Evolutionary conservation across 2,797 vertebrate species (phyloP), one percentile per base, ranked within the genome.

Genomic region (Pelobates cultripes): DNA sequence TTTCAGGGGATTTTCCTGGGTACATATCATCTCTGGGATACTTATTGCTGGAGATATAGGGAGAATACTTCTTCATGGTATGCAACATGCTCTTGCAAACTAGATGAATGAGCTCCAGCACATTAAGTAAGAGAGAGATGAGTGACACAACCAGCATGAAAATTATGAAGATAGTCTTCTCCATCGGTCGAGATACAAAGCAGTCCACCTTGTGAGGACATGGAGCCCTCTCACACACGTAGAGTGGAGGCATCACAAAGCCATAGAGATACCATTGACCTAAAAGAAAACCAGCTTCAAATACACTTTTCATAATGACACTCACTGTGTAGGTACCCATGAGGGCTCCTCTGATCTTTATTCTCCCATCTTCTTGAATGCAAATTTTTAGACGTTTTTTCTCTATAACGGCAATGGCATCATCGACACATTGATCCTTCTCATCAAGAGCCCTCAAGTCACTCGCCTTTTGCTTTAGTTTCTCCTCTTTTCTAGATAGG

Each of bases 81-180:
- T 79, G 68, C 10, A 88, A 79, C 83, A 96, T 66, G 85, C 90
- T 94, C 89, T 95, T 96, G 83, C 92, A 95, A 73, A 94, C 86
- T 6, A 95, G 94, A 71, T 95, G 94, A 17, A 91, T 85, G 5
- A 99, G 92, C 89, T 99, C 98, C 0, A 94, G 79, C 51, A 99
- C 15, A 83, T 96, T 95, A 73, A 99, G 94, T 66, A 90, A 41
- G 9, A 98, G 91, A 10, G 97, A 99, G 64, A 98, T 87, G 0
- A 94, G 64, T 2, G 96, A 96, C 2, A 97, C 92, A 80, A 95
- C 95, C 88, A 98, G 89, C 98, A 98, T 99, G 90, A 99, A 99
- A 92, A 97, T 95, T 89, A 99, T 99, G 90, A 99, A 97, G 86
- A 99, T 89, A 0, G 94, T 97, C 85, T 99, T 99, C 92, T 99